Conservation (phyloP, 1,140 invertebrate genomes). For the Lycorma delicatula region DNA sequence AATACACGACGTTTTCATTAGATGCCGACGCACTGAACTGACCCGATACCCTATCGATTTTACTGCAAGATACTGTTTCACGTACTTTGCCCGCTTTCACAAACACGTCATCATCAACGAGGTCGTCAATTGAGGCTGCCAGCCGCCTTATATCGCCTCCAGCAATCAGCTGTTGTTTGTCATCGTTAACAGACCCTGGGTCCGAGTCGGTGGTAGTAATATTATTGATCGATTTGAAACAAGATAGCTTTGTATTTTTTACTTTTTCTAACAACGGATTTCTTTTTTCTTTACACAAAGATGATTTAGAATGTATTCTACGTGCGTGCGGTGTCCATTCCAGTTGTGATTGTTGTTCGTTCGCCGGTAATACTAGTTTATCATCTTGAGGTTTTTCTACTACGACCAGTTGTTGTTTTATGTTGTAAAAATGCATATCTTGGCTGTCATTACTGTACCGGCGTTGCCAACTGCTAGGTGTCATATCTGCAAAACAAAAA, state of each 20-base stretch:
- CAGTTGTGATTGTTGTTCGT: slow-evolving; percentile 36
- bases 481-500: slow-evolving; percentile 45
- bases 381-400: slow-evolving; percentile 41
- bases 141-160: slow-evolving; percentile 1
- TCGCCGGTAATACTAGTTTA: slow-evolving; percentile 40
- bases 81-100: slow-evolving; percentile 1
- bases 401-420: slow-evolving; percentile 47
- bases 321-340: slow-evolving; percentile 39
- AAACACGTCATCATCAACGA: slow-evolving; percentile 13
- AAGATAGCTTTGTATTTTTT: slow-evolving; percentile 58
- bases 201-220: background rate
- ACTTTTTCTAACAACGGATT: slow-evolving; percentile 60
- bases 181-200: background rate
- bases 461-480: slow-evolving; percentile 52
- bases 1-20: background rate
- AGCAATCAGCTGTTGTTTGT: slow-evolving; percentile 8
- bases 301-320: slow-evolving; percentile 39
- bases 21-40: background rate
- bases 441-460: slow-evolving; percentile 55
- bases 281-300: slow-evolving; percentile 48
- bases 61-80: slow-evolving; percentile 2
- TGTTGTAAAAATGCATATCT: slow-evolving; percentile 57
- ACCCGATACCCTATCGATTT: slow-evolving; percentile 5
- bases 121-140: slow-evolving; percentile 16
- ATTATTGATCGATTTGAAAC: slow-evolving; percentile 47